Conservation (phyloP, 2,113 vertebrate genomes). For the Cariama cristata region DNA sequence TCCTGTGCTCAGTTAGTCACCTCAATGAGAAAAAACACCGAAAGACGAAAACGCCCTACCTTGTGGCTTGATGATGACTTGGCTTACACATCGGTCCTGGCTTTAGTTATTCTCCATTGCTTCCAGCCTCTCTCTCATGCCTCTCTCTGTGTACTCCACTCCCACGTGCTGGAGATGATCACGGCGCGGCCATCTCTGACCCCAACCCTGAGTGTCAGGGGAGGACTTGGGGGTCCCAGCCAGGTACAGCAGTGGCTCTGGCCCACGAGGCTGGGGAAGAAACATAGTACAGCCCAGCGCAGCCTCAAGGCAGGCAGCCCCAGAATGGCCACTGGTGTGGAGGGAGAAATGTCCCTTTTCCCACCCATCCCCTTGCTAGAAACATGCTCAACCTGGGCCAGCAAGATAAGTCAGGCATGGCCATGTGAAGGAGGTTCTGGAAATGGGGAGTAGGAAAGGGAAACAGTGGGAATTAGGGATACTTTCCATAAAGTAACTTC, state of each 20-base stretch:
- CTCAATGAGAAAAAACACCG: neutral
- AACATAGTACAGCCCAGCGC: neutral
- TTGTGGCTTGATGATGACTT: neutral
- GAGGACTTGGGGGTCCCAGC: neutral
- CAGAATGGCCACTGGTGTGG: too few relatives aligned
- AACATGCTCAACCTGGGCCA: neutral
- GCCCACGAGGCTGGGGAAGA: neutral
- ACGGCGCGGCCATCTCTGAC: rapidly evolving
- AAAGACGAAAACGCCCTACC: rapidly evolving
- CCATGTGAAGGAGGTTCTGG: neutral
- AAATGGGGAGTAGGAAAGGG: neutral
- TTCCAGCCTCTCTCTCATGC: neutral
- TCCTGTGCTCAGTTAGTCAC: neutral
- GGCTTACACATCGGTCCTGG: neutral
- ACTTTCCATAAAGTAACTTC: neutral
- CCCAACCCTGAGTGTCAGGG: neutral
- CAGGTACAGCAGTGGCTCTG: neutral
- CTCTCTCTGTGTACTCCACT: neutral
- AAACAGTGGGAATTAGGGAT: neutral
- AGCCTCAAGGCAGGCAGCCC: neutral
- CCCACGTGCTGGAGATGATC: neutral
- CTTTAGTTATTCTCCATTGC: neutral
- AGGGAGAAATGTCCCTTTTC: neutral
- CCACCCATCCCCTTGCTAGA: neutral
- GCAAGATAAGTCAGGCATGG: neutral